Evolutionary conservation across 2,797 vertebrate genomes (phyloP).

Genomic region (Hozukius guyotensis): DNA sequence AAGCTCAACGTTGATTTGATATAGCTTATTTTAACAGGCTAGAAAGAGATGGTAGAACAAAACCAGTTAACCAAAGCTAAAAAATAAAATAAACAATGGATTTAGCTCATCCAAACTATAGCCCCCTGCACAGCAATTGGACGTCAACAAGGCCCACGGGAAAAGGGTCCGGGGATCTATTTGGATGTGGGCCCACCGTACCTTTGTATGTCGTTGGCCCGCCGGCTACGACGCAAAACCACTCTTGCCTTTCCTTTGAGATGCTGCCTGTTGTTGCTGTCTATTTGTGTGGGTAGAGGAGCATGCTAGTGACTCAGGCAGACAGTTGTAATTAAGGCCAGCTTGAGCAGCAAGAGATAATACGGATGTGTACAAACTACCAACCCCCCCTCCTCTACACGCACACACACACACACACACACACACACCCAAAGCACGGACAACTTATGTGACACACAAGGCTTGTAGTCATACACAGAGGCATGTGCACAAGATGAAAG

Average conservation of each 20-base stretch:
- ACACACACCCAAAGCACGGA: slow-evolving; percentile 27
- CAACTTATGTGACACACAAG: slow-evolving; percentile 60
- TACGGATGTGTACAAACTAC: slow-evolving; percentile 68
- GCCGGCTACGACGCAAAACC: slow-evolving; percentile 54
- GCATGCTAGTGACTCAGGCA: slow-evolving; percentile 71
- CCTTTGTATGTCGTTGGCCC: slow-evolving; percentile 69
- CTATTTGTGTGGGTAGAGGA: slow-evolving; percentile 66
- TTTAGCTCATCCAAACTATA: slow-evolving; percentile 55
- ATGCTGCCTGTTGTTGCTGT: slow-evolving; percentile 67
- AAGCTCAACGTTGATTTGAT: slow-evolving; percentile 51
- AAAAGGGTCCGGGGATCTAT: slow-evolving; percentile 58
- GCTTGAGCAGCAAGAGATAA: slow-evolving; percentile 72
- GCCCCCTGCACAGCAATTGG: slow-evolving; percentile 44
- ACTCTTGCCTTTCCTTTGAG: slow-evolving; percentile 65
- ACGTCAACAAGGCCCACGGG: slow-evolving; percentile 68
- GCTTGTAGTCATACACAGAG: slow-evolving; percentile 53
- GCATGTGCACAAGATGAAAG: slow-evolving; percentile 69
- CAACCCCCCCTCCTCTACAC: not conserved
- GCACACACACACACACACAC: slow-evolving; percentile 20
- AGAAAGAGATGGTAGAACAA: slow-evolving; percentile 40
- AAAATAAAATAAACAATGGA: slow-evolving; percentile 43
- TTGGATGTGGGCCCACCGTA: slow-evolving; percentile 64
- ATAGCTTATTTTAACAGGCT: slow-evolving; percentile 46
- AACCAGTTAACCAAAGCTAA: slow-evolving; percentile 34
- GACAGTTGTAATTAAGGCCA: slow-evolving; percentile 76